Percentiles rank a stretch among this genome's conserved stretches.
Conservation (phyloP, 2,888 invertebrate genomes). For the Eulithis prunata region DNA sequence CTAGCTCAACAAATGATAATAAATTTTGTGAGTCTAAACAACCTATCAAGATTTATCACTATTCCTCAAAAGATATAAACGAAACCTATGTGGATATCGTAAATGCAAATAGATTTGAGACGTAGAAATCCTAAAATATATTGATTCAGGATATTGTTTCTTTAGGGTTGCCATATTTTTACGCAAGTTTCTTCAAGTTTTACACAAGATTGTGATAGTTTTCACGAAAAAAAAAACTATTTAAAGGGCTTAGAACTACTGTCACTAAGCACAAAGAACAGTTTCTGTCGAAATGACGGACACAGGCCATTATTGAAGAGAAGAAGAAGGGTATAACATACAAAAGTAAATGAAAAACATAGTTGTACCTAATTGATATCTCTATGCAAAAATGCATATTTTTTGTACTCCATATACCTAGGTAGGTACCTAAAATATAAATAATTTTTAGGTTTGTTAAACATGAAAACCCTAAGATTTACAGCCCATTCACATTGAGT, state of each 20-base stretch:
- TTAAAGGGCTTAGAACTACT: no score
- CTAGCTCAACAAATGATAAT: conserved; percentile 25
- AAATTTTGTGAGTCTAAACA: conserved; percentile 18
- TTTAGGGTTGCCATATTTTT: conserved; percentile 32
- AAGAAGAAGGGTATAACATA: no score
- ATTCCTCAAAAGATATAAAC: conserved; percentile 38
- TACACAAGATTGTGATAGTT: no score
- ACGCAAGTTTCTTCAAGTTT: neutral
- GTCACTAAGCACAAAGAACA: no score
- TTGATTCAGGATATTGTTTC: conserved; percentile 58
- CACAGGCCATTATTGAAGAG: no score
- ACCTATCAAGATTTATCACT: conserved; percentile 27
- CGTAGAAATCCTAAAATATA: conserved; percentile 49
- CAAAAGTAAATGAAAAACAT: no score
- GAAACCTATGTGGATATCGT: conserved; percentile 49
- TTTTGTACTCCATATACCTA: no score
- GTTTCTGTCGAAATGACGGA: no score
- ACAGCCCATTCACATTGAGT: conserved; percentile 53
- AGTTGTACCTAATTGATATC: no score
- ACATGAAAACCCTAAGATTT: conserved; percentile 46
- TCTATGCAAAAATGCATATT: no score
- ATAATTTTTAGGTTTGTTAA: neutral
- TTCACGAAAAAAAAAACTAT: no score
- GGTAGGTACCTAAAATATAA: no score
- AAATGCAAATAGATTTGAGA: conserved; percentile 55